Base-by-base conservation (phyloP, 2,113 vertebrate genomes). In the Cavia porcellus region DNA sequence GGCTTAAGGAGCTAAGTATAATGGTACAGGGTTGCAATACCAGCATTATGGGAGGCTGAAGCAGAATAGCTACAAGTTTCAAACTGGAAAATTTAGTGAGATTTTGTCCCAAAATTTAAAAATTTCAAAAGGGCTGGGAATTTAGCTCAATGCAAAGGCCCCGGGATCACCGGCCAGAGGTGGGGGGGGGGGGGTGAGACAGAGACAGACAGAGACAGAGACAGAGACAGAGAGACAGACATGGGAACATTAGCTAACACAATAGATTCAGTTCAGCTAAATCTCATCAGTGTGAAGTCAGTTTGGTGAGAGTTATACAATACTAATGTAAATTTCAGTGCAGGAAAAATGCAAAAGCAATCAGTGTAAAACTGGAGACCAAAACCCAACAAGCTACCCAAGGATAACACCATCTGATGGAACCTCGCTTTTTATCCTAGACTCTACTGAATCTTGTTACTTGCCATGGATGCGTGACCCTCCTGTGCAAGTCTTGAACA, bases 241-340 rank as follows among this genome's bases (percentile, higher is more conserved):
- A 52, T 6, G 9, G 50, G 52, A 20, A 87, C 55, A 81, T 52
- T 77, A 61, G n/a, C 10, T 35, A 57, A 72, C 42, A 70, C 19
- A 75, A 59, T 70, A 92, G 55, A 92, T 89, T 55, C 20, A 86
- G 83, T 89, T 95, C 45, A 72, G 47, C 28, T 92, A 95, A 96
- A 45, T 75, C 68, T 92, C 70, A 72, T 75, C 35, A 95, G 59
- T 66, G 77, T 96, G 84, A 84, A 79, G 35, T 93, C 45, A 72
- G 57, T 15, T 68, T 80, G 35, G 35, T 32, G 14, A 86, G n/a
- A 84, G 22, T 82, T 88, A n/a, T 47, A 88, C 87, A 79, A 72
- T 59, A 85, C 55, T 75, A 57, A 87, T 57, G 15, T 72, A 74
- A 32, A 61, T 90, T 45, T 94, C 52, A 82, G n/a, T n/a, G 85